Evolutionary conservation across 2,888 invertebrate species (phyloP).

Genomic region (Apotomis capreana): DNA sequence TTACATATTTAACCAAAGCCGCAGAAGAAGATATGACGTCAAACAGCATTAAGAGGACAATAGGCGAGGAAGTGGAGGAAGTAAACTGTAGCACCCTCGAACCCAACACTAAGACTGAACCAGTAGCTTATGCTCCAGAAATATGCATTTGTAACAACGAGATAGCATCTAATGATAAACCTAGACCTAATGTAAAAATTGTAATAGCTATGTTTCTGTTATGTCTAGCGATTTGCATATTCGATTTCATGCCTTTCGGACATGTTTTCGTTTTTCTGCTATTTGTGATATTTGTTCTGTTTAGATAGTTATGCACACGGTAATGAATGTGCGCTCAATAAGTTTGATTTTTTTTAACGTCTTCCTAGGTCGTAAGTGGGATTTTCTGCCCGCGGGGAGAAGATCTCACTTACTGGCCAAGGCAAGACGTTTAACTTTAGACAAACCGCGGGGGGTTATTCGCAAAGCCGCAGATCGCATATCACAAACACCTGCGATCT

Average conservation of each 20-base stretch:
- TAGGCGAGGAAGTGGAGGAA: neutral
- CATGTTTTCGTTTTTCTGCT: slow-evolving; percentile 27
- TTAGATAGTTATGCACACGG: neutral
- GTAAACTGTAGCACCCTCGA: neutral
- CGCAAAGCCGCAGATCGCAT: too few relatives aligned
- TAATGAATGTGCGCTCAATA: too few relatives aligned
- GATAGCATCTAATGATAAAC: neutral
- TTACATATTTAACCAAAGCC: slow-evolving; percentile 59
- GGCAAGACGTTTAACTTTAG: too few relatives aligned
- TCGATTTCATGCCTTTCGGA: slow-evolving; percentile 58
- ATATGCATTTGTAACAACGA: slow-evolving; percentile 8
- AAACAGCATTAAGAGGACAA: slow-evolving; percentile 46
- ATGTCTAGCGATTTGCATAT: slow-evolving; percentile 57
- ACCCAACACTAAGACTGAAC: slow-evolving; percentile 14
- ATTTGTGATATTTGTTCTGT: slow-evolving; percentile 37
- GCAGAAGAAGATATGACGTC: slow-evolving; percentile 54
- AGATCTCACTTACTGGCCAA: too few relatives aligned
- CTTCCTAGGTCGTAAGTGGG: too few relatives aligned
- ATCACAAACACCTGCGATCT: too few relatives aligned
- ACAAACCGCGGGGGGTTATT: too few relatives aligned
- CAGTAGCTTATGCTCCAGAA: slow-evolving; percentile 1
- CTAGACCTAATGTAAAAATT: slow-evolving; percentile 7
- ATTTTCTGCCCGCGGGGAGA: too few relatives aligned
- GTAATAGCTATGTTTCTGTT: slow-evolving; percentile 43
- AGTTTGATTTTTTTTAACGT: too few relatives aligned